A percentile compares a stretch with the other conserved stretches of the same genome.
Evolutionary conservation across 2,888 invertebrate genomes (phyloP).

Genomic region (Caenorhabditis imperialis): DNA sequence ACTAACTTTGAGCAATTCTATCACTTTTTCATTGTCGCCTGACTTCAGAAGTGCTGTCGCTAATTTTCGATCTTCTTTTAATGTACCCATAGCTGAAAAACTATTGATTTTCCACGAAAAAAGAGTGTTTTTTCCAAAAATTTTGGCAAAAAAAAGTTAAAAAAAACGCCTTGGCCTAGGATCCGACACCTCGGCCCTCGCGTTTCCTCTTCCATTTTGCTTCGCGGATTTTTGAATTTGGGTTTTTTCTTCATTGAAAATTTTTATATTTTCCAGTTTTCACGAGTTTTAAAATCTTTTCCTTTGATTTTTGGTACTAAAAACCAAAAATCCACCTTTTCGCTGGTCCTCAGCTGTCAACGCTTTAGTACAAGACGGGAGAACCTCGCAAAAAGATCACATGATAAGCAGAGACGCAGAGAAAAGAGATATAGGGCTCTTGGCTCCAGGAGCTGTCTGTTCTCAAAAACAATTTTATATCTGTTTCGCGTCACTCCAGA

Average conservation of each 20-base stretch:
- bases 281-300: no score
- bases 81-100: conserved; percentile 41
- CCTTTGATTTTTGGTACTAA: no score
- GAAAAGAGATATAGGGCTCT: no score
- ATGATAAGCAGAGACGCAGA: no score
- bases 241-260: no score
- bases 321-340: no score
- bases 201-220: neutral
- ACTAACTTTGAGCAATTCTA: conserved; percentile 54
- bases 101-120: neutral
- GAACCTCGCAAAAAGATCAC: no score
- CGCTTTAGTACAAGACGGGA: conserved; percentile 41
- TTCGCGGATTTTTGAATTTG: conserved; percentile 10
- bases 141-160: neutral
- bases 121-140: neutral
- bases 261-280: no score
- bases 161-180: conserved; percentile 2
- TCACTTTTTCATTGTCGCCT: conserved; percentile 48
- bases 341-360: no score
- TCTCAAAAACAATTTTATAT: no score
- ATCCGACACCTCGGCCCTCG: neutral
- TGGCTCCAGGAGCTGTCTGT: no score
- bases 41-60: conserved; percentile 45
- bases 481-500: no score
- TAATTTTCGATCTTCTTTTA: conserved; percentile 58